Evolutionary conservation across 2,797 vertebrate genomes (phyloP).

Genomic region (Oryzias sinensis): DNA sequence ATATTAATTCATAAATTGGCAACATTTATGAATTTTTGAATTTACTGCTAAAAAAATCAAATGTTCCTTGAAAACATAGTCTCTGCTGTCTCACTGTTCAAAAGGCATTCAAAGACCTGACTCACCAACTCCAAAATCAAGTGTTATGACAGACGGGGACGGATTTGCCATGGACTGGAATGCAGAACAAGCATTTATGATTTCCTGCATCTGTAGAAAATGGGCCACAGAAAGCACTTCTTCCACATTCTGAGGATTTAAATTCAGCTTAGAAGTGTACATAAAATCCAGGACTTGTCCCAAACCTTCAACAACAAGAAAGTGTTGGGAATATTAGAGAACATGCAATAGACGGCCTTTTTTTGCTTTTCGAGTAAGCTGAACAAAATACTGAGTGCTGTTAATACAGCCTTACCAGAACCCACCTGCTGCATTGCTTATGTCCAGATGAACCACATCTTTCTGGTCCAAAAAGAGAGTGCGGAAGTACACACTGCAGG

Average conservation of each 20-base stretch:
- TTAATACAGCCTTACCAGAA: neutral
- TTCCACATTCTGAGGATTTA: constrained; percentile 88
- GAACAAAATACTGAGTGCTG: no score
- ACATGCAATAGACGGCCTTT: no score
- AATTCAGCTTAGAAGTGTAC: constrained; percentile 93
- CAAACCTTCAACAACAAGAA: constrained; percentile 79
- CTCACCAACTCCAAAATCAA: constrained; percentile 71
- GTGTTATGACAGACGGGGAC: constrained; percentile 39
- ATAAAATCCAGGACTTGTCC: constrained; percentile 96
- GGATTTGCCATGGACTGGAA: constrained; percentile 83
- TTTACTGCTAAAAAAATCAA: neutral
- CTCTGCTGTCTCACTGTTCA: no score
- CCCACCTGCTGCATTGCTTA: constrained; percentile 94
- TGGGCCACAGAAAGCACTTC: constrained; percentile 91
- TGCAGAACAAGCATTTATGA: constrained; percentile 88
- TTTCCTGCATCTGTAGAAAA: constrained; percentile 95
- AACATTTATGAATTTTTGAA: no score
- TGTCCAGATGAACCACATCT: constrained; percentile 96
- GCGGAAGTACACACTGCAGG: constrained; percentile 95
- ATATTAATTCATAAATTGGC: no score
- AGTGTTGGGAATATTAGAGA: neutral
- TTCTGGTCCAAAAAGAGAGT: constrained; percentile 97
- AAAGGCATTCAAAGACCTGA: neutral
- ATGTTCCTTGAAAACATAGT: no score
- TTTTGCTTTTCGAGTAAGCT: no score